phyloP scores from a whole-genome alignment of 2,797 vertebrate species.

The Danio jaintianensis region DNA sequence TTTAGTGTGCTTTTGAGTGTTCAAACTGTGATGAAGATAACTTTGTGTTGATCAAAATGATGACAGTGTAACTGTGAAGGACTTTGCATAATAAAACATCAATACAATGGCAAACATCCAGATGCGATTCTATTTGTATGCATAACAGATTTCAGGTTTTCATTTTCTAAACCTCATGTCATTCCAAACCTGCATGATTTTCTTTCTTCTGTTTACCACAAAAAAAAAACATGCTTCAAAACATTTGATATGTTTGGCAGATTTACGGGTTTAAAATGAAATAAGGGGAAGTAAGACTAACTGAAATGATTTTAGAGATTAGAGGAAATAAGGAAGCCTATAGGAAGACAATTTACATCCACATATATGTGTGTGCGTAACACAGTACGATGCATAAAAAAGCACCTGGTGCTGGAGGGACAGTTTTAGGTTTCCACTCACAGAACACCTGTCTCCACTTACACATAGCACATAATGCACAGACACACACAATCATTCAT shows the following conservation, averaged over 20 bases:
- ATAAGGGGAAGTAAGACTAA: no score
- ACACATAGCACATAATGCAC: constrained; percentile 32
- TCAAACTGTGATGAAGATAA: no score
- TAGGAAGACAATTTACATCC: background rate
- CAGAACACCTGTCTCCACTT: constrained; percentile 50
- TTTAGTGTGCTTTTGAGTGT: no score
- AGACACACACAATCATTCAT: constrained; percentile 39
- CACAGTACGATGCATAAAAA: constrained; percentile 46
- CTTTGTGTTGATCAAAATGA: no score
- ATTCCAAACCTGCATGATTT: background rate
- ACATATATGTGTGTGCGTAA: constrained; percentile 6
- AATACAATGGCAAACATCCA: no score
- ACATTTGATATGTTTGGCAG: no score
- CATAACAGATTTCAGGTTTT: no score
- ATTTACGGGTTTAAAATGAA: no score
- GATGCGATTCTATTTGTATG: no score
- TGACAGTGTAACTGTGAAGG: no score
- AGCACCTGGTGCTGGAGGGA: constrained; percentile 46
- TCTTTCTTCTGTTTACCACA: background rate
- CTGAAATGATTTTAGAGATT: background rate
- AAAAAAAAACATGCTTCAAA: no score
- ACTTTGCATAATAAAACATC: no score
- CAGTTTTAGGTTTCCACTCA: constrained; percentile 53
- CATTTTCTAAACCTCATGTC: background rate
- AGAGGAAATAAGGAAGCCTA: background rate